phyloP scores from a whole-genome alignment of 2,797 vertebrate species.

The Nasua narica region DNA sequence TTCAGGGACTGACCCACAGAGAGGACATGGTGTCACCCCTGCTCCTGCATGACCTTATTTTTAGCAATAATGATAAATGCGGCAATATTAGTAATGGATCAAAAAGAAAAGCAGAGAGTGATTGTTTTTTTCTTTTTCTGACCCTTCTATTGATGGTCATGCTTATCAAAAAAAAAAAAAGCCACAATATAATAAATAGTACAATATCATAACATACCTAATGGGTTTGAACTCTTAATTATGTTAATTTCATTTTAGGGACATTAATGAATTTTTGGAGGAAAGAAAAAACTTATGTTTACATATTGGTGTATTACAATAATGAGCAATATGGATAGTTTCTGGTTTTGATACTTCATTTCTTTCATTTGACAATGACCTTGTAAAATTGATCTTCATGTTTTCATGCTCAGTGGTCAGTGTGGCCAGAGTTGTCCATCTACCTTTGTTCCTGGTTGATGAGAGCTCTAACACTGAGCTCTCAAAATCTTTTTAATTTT shows the following conservation, averaged over 20 bases:
- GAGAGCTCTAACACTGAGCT: background rate
- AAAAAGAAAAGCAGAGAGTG: background rate
- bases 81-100: background rate
- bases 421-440: background rate
- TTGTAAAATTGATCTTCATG: background rate
- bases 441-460: background rate
- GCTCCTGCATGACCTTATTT: background rate
- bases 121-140: background rate
- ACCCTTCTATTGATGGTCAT: background rate
- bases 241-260: background rate
- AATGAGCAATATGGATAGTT: background rate
- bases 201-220: background rate
- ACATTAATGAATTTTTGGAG: background rate
- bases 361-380: background rate
- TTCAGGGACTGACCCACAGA: accelerated
- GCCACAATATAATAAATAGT: background rate
- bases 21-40: background rate
- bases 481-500: background rate
- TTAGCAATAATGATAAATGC: background rate
- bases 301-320: background rate
- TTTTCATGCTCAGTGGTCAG: background rate
- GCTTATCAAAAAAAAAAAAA: background rate
- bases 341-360: background rate
- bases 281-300: background rate
- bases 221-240: background rate